Conservation (phyloP, 1,140 invertebrate species). For the Coenobita brevimanus region DNA sequence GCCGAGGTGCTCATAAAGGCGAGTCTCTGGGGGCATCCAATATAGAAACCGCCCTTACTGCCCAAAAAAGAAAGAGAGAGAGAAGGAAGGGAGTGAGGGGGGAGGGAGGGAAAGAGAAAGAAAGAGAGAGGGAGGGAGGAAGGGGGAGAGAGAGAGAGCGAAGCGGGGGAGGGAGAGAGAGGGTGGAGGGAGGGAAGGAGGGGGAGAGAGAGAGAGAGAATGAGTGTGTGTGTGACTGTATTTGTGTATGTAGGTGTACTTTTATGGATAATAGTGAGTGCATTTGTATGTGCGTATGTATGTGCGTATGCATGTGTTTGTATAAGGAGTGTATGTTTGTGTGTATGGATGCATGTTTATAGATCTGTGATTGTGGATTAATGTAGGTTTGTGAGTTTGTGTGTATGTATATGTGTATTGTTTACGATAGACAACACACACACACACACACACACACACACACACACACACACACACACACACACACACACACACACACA, state of each 20-base stretch:
- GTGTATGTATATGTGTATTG: background rate
- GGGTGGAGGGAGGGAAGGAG: too few species aligned
- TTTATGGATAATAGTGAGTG: background rate
- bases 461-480: slow-evolving; percentile 11
- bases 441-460: slow-evolving; percentile 11
- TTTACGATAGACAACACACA: background rate
- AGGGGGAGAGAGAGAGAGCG: too few species aligned
- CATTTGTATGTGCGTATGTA: background rate
- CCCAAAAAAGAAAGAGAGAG: too few species aligned
- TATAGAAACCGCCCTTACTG: too few species aligned
- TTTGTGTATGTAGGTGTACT: background rate
- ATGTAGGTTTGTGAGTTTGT: background rate
- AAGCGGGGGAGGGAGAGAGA: too few species aligned
- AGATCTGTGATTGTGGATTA: background rate
- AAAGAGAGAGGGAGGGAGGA: too few species aligned
- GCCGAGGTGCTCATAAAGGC: too few species aligned
- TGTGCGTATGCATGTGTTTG: background rate
- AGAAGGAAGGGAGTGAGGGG: too few species aligned
- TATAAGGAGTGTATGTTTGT: background rate
- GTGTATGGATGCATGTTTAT: background rate
- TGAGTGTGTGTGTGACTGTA: too few species aligned
- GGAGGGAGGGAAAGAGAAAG: too few species aligned
- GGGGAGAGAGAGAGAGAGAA: too few species aligned
- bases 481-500: slow-evolving; percentile 11
- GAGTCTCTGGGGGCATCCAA: too few species aligned